Base-by-base conservation (phyloP, 2,797 vertebrate genomes). In the Enteromius mattozi region DNA sequence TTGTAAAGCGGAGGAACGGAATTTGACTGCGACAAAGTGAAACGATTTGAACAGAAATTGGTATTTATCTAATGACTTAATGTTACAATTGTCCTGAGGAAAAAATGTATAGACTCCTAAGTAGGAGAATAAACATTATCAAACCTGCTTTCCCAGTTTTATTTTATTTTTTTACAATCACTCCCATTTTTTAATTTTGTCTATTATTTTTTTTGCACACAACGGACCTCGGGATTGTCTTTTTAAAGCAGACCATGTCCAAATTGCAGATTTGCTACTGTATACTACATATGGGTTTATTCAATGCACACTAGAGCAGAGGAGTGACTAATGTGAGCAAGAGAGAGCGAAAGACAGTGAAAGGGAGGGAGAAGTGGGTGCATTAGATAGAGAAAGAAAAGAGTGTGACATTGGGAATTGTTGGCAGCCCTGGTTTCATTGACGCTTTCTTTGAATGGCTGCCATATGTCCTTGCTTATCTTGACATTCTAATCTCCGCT, bases 401-500 rank as follows among this genome's bases (percentile, higher is more conserved):
- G 80, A 51, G 72, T 82, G 80, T 87, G 88, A 88, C 87, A 87
- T 72, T 85, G 82, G 87, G 78, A 80, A 87, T 88, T 87, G 87
- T 89, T 75, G 74, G 91, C 89, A 86, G 89, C 82, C 84, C 87
- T 91, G 89, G 89, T 91, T 79, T 88, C 83, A 87, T 85, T 91
- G 88, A 77, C 70, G 51, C 75, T 66, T 72, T 76, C 83, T 30
- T 82, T 88, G 85, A 89, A 83, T 78, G n/a, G 88, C 91, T 89
- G 92, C 92, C 91, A 89, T 88, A 47, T 86, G 91, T 88, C 91
- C 88, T 74, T 88, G 89, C 92, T 91, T 95, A 95, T 95, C 94
- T 95, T 92, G 93, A 95, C 93, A 93, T 92, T 54, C 84, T 92
- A 92, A 94, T 93, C 90, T 91, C 92, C 91, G 88, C 90, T 89